These are phyloP conservation scores for Anomalospiza imberbis DNA, from an alignment of 2,797 vertebrate genomes.

Conservation along the genomic window DNA sequence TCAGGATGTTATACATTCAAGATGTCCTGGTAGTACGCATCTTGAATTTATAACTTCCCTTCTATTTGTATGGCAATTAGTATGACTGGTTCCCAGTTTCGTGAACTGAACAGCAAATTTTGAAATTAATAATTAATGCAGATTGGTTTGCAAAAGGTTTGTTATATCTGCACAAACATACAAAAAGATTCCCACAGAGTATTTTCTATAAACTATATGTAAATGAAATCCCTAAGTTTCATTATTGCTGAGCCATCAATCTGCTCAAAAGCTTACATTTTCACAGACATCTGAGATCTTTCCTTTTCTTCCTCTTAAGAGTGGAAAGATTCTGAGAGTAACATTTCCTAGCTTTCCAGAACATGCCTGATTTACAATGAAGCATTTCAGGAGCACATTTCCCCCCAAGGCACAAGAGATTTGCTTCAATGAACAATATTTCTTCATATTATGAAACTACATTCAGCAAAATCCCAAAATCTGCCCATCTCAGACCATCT, in stretches of 20 bases:
- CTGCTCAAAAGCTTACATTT: background rate
- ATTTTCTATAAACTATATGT: background rate
- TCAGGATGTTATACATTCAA: background rate
- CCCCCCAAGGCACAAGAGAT: background rate
- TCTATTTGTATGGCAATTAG: background rate
- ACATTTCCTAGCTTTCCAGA: background rate
- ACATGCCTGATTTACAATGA: background rate
- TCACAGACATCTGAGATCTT: background rate
- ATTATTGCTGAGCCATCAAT: background rate
- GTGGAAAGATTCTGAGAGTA: background rate
- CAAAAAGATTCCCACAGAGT: background rate
- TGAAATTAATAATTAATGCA: background rate
- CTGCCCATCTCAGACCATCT: fast-evolving
- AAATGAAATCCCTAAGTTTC: background rate
- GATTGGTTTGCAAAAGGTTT: background rate
- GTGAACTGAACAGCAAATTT: background rate
- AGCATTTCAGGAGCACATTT: background rate
- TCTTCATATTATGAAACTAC: background rate
- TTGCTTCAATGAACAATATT: background rate
- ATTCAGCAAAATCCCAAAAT: background rate
- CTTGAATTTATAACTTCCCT: background rate
- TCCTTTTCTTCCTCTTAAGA: background rate
- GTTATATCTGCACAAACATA: background rate
- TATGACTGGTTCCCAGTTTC: background rate
- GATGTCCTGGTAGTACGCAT: background rate